Base-by-base conservation (phyloP, 2,113 vertebrate species). In the Rhodinocichla rosea region DNA sequence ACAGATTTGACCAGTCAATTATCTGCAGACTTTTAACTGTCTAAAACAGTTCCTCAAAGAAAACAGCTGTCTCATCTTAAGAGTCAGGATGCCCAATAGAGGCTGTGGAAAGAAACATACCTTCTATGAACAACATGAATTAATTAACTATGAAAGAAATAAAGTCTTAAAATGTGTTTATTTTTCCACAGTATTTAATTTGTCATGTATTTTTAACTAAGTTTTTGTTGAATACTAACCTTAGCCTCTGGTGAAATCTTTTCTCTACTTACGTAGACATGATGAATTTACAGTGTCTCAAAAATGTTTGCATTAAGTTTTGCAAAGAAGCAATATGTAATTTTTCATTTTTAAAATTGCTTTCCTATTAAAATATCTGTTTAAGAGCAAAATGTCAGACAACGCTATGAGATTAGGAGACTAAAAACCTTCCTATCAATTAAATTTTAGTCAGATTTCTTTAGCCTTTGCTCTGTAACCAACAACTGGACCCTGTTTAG, bases 41-140 rank as follows among this genome's bases (percentile, higher is more conserved):
- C 50, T 78, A 52, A 94, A 95, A 64, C 16, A 73, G 22, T 55
- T 91, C 60, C 75, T 94, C 77, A 82, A 92, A 94, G 28, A 82
- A 95, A 91, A 56, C 53, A 91, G 59, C 50, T 92, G 68, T 52
- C 35, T 90, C 9, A 7, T 91, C 74, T 94, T 89, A 71, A 84
- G 9, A 82, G 15, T 63, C 70, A 74, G 15, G 35, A 82, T 56
- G 33, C 39, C 35, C 33, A 90, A 30, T 24, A 39, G 47, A 85
- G 21, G 64, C 67, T 92, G 35, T 82, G 56, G 79, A 87, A 85
- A 89, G 42, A 90, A 92, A 71, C 13, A 63, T 53, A 8, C 28
- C 33, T 90, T 84, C 65, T 79, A 12, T 60, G 40, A 91, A 45
- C 88, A 82, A 47, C 4, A 44, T 50, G 2, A 76, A 76, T 82